A percentile compares a stretch with the other conserved stretches of the same genome.
Conservation (phyloP, 1,140 invertebrate genomes). For the Zaprionus camerounensis region DNA sequence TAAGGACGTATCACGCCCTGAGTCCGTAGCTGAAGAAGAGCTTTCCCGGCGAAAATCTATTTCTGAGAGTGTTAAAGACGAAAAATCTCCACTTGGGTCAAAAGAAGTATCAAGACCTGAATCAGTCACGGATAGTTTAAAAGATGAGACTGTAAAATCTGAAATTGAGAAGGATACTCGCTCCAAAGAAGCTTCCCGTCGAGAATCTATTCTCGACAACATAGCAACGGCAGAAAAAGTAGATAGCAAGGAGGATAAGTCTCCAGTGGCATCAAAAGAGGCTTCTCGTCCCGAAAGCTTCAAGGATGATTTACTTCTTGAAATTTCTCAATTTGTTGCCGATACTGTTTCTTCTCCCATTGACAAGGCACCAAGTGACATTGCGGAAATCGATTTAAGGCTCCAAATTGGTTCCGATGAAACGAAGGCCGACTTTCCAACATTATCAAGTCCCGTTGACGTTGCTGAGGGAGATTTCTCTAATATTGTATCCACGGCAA, state of each 20-base stretch:
- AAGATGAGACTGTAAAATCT: slow-evolving; percentile 31
- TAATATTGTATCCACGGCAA: neutral
- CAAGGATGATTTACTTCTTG: slow-evolving; percentile 39
- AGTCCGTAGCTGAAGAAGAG: slow-evolving; percentile 40
- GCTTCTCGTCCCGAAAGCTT: slow-evolving; percentile 38
- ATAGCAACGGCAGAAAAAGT: neutral
- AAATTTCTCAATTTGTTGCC: neutral
- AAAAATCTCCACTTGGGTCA: slow-evolving; percentile 15
- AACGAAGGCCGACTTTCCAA: slow-evolving; percentile 2
- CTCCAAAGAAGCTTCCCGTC: slow-evolving; percentile 37
- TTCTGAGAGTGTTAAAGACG: slow-evolving; percentile 37
- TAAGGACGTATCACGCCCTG: slow-evolving; percentile 43
- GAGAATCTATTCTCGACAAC: slow-evolving; percentile 45
- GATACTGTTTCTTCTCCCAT: slow-evolving; percentile 37
- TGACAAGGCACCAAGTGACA: slow-evolving; percentile 17
- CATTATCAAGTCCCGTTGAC: slow-evolving; percentile 31
- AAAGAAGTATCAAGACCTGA: slow-evolving; percentile 49
- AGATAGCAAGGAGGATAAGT: slow-evolving; percentile 25
- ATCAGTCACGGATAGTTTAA: slow-evolving; percentile 46
- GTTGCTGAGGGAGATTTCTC: slow-evolving; percentile 28
- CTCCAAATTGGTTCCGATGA: neutral
- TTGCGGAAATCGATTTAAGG: neutral
- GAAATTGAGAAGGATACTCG: slow-evolving; percentile 8
- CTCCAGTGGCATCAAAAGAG: slow-evolving; percentile 20
- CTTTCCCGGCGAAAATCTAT: neutral